phyloP scores from a whole-genome alignment of 64 coral and sea anemone species.

The Hydrozoanthus tunicans region DNA sequence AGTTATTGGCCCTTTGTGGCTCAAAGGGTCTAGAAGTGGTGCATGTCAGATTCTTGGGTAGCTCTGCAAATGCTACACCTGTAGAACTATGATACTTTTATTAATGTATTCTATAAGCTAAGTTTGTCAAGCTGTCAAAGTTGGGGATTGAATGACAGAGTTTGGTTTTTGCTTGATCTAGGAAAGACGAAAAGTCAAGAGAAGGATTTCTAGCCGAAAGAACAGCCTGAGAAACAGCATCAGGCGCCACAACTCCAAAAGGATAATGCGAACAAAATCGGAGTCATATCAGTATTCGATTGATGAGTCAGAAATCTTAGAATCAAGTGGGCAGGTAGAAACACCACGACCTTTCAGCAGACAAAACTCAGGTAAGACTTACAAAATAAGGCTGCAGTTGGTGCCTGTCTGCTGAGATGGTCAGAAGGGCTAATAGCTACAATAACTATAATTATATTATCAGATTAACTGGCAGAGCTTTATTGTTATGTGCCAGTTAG shows the following conservation, averaged over 20 bases:
- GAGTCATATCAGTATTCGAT: not conserved
- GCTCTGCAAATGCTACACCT: too few relatives aligned
- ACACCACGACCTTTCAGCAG: slow-evolving; percentile 39
- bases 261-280: not conserved
- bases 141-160: too few relatives aligned
- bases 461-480: too few relatives aligned
- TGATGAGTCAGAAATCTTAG: slow-evolving; percentile 71
- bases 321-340: slow-evolving; percentile 50
- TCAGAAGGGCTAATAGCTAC: not conserved
- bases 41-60: too few relatives aligned
- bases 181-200: slow-evolving; percentile 72
- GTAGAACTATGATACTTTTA: too few relatives aligned
- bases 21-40: too few relatives aligned
- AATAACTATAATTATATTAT: too few relatives aligned
- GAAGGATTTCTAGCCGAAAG: slow-evolving; percentile 83
- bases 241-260: slow-evolving; percentile 82
- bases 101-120: not conserved
- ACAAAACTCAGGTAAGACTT: slow-evolving; percentile 59
- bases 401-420: not conserved
- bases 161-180: not conserved
- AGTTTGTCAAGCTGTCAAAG: not conserved
- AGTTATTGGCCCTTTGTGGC: too few relatives aligned
- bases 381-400: too few relatives aligned
- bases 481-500: too few relatives aligned
- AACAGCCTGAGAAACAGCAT: slow-evolving; percentile 96